A percentile compares a stretch with the other conserved stretches of the same genome.
phyloP scores from a whole-genome alignment of 2,113 vertebrate species.

The Ageneiosus marmoratus region DNA sequence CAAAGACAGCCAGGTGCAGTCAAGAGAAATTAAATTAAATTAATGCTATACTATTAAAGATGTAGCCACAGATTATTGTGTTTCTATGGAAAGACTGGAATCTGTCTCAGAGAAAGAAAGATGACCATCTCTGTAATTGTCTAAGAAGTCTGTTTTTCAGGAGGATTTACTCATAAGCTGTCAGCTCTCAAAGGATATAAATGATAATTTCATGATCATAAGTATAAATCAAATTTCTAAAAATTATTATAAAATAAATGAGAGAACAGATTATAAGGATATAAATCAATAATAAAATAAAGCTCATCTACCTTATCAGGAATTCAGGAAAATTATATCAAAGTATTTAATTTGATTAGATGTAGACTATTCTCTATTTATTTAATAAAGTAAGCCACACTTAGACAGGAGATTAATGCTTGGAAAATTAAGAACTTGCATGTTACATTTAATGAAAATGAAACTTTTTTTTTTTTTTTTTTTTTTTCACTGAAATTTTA shows the following conservation, averaged over 20 bases:
- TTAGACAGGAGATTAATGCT: slow-evolving; percentile 12
- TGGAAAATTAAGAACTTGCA: neutral
- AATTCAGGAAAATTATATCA: slow-evolving; percentile 20
- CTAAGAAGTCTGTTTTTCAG: slow-evolving; percentile 17
- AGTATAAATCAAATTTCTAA: slow-evolving; percentile 26
- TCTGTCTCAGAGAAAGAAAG: slow-evolving; percentile 26
- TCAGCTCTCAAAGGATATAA: slow-evolving; percentile 1
- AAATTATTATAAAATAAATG: slow-evolving; percentile 28
- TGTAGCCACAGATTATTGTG: slow-evolving; percentile 30
- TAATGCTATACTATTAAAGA: slow-evolving; percentile 43
- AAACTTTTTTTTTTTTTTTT: neutral
- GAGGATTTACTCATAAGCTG: slow-evolving; percentile 30
- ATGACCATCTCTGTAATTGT: slow-evolving; percentile 25
- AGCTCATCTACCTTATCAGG: slow-evolving; percentile 5
- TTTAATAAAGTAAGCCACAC: slow-evolving; percentile 22
- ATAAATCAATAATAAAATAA: neutral
- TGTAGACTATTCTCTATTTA: slow-evolving; percentile 5
- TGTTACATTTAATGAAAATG: neutral
- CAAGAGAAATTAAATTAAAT: slow-evolving; percentile 39
- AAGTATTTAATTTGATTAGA: slow-evolving; percentile 3
- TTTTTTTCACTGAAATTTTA: neutral
- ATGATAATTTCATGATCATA: slow-evolving; percentile 32
- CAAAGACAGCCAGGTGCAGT: slow-evolving; percentile 33
- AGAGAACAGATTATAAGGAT: slow-evolving; percentile 28
- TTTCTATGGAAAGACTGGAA: slow-evolving; percentile 23